Evolutionary conservation across 1,140 invertebrate genomes (phyloP).

Genomic region (Rhagoletis zephyria): DNA sequence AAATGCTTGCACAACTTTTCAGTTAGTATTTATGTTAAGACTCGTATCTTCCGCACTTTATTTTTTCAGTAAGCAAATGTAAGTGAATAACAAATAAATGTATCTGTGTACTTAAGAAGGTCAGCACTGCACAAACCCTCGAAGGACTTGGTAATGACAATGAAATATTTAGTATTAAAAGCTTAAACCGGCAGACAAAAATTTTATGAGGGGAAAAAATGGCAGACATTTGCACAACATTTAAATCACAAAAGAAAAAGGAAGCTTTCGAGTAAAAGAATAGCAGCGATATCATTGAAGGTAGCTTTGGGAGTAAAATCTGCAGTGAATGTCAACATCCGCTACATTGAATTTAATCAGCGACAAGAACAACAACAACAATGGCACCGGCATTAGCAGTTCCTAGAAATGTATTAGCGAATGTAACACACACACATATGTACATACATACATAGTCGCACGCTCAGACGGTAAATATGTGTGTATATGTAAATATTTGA

Average conservation of each 20-base stretch:
- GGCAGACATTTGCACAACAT: not conserved
- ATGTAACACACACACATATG: not conserved
- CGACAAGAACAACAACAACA: not conserved
- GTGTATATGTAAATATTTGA: not conserved
- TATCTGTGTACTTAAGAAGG: too few species aligned
- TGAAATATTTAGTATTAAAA: not conserved
- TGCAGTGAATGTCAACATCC: conserved; percentile 2
- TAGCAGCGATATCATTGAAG: not conserved
- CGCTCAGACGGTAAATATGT: too few species aligned
- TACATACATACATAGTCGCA: not conserved
- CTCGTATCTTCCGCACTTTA: too few species aligned
- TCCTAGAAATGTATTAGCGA: conserved; percentile 2
- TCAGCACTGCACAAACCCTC: too few species aligned
- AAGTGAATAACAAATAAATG: too few species aligned
- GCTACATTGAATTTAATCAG: conserved; percentile 1
- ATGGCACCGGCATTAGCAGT: not conserved
- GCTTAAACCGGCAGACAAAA: not conserved
- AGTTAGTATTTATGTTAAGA: too few species aligned
- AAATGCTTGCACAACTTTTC: too few species aligned
- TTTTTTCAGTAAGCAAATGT: too few species aligned
- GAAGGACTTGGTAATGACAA: not conserved
- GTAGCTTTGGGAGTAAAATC: conserved; percentile 23
- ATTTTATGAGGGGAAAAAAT: not conserved
- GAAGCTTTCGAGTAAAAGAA: not conserved
- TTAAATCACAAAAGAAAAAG: not conserved